Conservation (phyloP, 1,140 invertebrate species). For the Vanessa atalanta region DNA sequence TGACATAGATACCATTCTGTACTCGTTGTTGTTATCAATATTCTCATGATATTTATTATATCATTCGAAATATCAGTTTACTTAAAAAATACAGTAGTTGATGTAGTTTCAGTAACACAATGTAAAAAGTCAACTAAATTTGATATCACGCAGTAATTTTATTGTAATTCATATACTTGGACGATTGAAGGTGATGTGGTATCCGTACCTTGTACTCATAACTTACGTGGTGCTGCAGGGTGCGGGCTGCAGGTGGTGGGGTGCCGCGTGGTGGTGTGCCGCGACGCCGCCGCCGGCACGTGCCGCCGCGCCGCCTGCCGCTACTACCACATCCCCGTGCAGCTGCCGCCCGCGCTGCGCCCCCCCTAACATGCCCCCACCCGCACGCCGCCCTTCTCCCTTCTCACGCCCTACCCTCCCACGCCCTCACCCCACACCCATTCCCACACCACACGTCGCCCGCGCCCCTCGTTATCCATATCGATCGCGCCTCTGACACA, state of each 20-base stretch:
- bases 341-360: constrained; percentile 86
- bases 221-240: constrained; percentile 82
- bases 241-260: constrained; percentile 95
- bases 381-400: constrained; percentile 81
- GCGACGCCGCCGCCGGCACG: constrained; percentile 94
- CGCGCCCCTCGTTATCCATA: constrained; percentile 54
- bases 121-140: background rate
- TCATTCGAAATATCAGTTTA: background rate
- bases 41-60: background rate
- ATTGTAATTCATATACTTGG: too few species aligned
- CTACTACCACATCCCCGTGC: constrained; percentile 95
- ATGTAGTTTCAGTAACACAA: background rate
- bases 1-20: background rate
- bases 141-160: background rate
- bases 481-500: constrained; percentile 65
- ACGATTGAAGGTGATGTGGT: background rate
- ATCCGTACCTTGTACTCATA: background rate
- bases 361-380: constrained; percentile 78
- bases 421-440: constrained; percentile 52
- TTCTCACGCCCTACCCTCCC: constrained; percentile 66
- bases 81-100: background rate
- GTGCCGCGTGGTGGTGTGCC: constrained; percentile 95
- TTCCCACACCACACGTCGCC: constrained; percentile 45
- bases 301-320: constrained; percentile 94
- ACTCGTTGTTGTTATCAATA: background rate